These are phyloP conservation scores for Mercenaria mercenaria DNA, from an alignment of 1,140 invertebrate genomes.

Conservation along the genomic window DNA sequence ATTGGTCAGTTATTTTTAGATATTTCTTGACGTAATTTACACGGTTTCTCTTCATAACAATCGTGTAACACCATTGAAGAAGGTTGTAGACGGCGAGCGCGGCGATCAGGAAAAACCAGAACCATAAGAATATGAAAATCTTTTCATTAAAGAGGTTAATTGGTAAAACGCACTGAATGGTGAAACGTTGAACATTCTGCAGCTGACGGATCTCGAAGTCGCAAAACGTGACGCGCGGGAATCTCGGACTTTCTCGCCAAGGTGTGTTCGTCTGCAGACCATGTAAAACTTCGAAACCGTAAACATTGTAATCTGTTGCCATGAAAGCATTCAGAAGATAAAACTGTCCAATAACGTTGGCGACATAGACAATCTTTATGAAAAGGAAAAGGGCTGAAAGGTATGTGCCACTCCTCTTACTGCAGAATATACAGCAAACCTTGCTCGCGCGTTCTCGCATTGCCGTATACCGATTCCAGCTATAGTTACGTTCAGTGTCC, in stretches of 20 bases:
- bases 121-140: slow-evolving; percentile 83
- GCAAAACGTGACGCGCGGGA: slow-evolving; percentile 87
- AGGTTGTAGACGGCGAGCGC: slow-evolving; percentile 58
- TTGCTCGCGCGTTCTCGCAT: slow-evolving; percentile 56
- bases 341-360: slow-evolving; percentile 78
- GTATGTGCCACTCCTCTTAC: slow-evolving; percentile 86
- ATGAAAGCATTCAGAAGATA: slow-evolving; percentile 81
- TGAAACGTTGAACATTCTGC: slow-evolving; percentile 78
- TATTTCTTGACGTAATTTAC: slow-evolving; percentile 80
- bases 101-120: slow-evolving; percentile 76
- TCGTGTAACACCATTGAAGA: slow-evolving; percentile 71
- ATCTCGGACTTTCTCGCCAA: slow-evolving; percentile 76
- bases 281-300: slow-evolving; percentile 85
- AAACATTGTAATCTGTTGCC: slow-evolving; percentile 84
- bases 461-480: slow-evolving; percentile 60
- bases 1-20: slow-evolving; percentile 67
- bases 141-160: slow-evolving; percentile 88
- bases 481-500: slow-evolving; percentile 56
- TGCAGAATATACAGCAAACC: slow-evolving; percentile 76
- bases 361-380: slow-evolving; percentile 77
- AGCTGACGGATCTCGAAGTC: slow-evolving; percentile 87
- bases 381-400: slow-evolving; percentile 86
- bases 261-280: slow-evolving; percentile 82
- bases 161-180: slow-evolving; percentile 86
- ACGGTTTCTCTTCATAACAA: slow-evolving; percentile 67